phyloP scores from a whole-genome alignment of 2,113 vertebrate genomes.

The Turdus rufiventris region DNA sequence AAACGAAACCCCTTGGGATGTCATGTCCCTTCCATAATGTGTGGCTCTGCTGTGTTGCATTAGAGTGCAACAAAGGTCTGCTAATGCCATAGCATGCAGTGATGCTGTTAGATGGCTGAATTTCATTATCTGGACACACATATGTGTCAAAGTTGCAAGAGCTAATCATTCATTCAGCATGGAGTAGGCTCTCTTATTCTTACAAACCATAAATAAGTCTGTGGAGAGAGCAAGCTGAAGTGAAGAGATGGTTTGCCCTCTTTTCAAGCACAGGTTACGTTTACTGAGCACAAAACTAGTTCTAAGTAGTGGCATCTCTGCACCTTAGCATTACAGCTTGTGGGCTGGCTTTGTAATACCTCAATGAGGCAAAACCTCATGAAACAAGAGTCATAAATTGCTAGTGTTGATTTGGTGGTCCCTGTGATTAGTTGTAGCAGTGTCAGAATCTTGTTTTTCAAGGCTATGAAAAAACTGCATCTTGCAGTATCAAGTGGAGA shows the following conservation, averaged over 20 bases:
- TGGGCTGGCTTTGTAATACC: neutral
- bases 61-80: neutral
- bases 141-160: neutral
- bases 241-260: neutral
- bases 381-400: neutral
- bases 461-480: neutral
- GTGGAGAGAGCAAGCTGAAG: neutral
- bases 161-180: neutral
- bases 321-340: neutral
- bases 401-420: neutral
- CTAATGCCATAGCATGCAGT: accelerated
- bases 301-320: neutral
- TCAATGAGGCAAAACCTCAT: neutral
- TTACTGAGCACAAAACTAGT: neutral
- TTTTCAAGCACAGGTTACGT: neutral
- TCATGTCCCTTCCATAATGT: accelerated
- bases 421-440: neutral
- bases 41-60: neutral
- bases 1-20: neutral
- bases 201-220: neutral
- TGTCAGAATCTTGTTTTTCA: neutral
- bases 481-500: neutral
- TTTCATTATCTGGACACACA: neutral
- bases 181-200: neutral
- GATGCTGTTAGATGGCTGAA: neutral